Evolutionary conservation across 2,888 invertebrate species (phyloP).

Genomic region (Pseudococcus jackbeardsleyi): DNA sequence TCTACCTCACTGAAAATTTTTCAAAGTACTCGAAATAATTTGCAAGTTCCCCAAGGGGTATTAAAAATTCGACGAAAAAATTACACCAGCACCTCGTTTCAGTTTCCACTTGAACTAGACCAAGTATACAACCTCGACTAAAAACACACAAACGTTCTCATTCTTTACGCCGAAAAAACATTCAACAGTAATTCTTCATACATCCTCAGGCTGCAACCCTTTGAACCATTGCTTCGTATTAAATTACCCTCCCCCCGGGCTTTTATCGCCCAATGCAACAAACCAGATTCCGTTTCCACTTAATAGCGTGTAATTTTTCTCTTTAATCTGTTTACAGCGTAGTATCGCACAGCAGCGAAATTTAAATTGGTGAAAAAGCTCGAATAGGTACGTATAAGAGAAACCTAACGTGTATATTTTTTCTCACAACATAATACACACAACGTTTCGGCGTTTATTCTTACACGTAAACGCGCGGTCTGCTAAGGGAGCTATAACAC

Average conservation of each 20-base stretch:
- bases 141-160: conserved; percentile 5
- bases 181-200: conserved; percentile 40
- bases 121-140: not conserved
- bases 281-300: conserved; percentile 33
- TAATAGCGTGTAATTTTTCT: conserved; percentile 43
- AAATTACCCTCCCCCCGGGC: not conserved
- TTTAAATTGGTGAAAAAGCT: conserved; percentile 49
- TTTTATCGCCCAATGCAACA: not conserved
- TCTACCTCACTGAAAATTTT: not conserved
- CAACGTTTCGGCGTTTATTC: not conserved
- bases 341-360: not conserved
- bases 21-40: not conserved
- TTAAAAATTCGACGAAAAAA: not conserved
- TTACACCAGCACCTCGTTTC: not conserved
- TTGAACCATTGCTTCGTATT: not conserved
- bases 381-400: not conserved
- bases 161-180: not conserved
- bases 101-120: not conserved
- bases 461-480: not conserved
- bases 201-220: not conserved
- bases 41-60: too few relatives aligned
- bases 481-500: not conserved
- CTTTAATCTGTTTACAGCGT: conserved; percentile 48
- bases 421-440: not conserved
- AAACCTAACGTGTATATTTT: not conserved